phyloP scores from a whole-genome alignment of 2,113 vertebrate genomes.

The Motacilla alba region DNA sequence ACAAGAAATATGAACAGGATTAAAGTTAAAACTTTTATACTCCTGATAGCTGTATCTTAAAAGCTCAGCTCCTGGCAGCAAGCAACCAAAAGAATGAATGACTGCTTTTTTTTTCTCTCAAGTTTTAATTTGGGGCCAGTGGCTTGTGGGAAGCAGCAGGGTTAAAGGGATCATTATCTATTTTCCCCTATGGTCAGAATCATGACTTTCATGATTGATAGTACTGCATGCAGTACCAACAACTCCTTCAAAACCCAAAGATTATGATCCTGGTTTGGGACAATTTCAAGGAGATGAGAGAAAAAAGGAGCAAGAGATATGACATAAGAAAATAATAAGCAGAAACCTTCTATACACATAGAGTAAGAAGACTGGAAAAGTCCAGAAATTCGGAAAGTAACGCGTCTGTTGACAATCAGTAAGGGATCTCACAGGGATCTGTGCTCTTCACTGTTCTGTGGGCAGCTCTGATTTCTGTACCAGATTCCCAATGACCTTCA shows the following conservation, averaged over 20 bases:
- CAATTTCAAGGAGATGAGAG: neutral
- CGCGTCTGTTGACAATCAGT: neutral
- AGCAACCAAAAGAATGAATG: neutral
- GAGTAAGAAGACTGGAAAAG: neutral
- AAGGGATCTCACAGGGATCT: neutral
- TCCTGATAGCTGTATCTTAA: neutral
- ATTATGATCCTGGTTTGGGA: neutral
- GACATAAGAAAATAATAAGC: neutral
- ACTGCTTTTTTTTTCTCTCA: neutral
- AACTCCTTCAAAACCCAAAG: neutral
- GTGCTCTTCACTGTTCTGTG: neutral
- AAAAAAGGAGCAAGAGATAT: neutral
- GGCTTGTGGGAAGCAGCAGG: neutral
- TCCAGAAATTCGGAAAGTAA: neutral
- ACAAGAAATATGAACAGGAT: neutral
- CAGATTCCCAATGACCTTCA: neutral
- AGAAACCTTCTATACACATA: neutral
- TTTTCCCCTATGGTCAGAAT: neutral
- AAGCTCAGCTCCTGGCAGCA: neutral
- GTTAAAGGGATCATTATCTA: neutral
- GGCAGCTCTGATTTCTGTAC: neutral
- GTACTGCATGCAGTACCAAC: neutral
- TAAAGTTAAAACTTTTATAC: neutral
- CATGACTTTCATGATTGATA: neutral
- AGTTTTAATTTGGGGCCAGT: neutral